Base-by-base conservation (phyloP, 1,140 invertebrate species). In the Grapholita molesta region DNA sequence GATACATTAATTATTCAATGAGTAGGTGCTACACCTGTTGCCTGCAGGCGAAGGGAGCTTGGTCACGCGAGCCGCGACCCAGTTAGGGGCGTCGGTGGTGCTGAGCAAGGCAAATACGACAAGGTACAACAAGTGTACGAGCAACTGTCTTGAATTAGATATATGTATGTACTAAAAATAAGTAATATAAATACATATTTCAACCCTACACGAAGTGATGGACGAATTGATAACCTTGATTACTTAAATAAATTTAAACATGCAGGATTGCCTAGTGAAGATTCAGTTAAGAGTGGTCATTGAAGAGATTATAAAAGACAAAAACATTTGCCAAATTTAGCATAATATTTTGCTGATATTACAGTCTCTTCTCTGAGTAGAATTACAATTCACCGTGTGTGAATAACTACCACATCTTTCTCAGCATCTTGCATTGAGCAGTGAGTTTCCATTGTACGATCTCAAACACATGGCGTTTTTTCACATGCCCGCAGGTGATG, bases 1-100 rank as follows among this genome's bases (percentile, higher is more conserved):
- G 18, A 65, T 65, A 24, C 67, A 76, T 79, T 76, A 76, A 76
- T 79, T 74, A 79, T 79, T 76, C 71, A 76, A 71, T 71, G 69
- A 67, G 69, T 71, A 61, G 24, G 24, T 28, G 24, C 23, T 61
- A 53, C n/a, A n/a, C 77, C 77, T 79, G 77, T 79, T 79, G 77
- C 70, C 66, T 72, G 71, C 55, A 55, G 61, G 70, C 69, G 57
- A 72, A 69, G 73, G 71, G 70, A 73, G 55, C 68, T 67, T 66
- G 55, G 70, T 71, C 77, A 79, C 77, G 77, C 77, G 30, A 79
- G 64, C 67, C 33, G 53, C 66, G 70, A 71, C 70, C 75, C 65
- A 77, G 67, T 73, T 73, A 21, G 38, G 70, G 61, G 64, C 23
- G 48, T 42, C 52, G 69, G n/a, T n/a, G 61, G 55, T 61, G 55